These are phyloP conservation scores for Mobula birostris DNA, from an alignment of 2,113 vertebrate genomes.

Conservation along the genomic window DNA sequence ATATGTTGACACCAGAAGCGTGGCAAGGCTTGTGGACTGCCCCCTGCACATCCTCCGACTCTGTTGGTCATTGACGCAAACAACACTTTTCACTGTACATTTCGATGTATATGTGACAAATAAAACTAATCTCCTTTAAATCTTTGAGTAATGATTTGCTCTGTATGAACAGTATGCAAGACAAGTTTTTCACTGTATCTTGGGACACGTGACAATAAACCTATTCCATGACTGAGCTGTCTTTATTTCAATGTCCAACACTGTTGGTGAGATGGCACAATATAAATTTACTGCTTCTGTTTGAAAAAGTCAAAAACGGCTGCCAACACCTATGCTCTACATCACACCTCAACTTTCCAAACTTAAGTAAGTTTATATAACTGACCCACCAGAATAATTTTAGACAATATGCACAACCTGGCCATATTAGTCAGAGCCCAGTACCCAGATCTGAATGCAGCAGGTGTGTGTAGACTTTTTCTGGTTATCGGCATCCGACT, in stretches of 20 bases:
- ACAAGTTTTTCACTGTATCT: no score
- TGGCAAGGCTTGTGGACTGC: no score
- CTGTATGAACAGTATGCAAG: no score
- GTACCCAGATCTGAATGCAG: not conserved
- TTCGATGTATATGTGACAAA: no score
- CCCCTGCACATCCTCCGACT: no score
- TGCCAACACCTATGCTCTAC: not conserved
- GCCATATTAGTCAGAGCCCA: no score
- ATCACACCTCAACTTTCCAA: not conserved
- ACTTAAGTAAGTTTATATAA: not conserved
- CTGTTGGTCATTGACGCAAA: no score
- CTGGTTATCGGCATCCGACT: not conserved
- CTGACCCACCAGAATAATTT: not conserved
- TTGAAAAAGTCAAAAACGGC: not conserved
- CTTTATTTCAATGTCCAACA: not conserved
- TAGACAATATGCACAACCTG: not conserved
- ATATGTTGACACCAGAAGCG: no score
- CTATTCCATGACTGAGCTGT: not conserved
- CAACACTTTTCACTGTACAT: no score
- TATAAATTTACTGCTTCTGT: not conserved
- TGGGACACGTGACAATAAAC: no score
- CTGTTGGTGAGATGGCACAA: not conserved
- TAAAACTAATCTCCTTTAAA: no score
- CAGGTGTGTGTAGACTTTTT: not conserved
- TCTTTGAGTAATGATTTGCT: no score